Evolutionary conservation across 2,888 invertebrate genomes (phyloP), one percentile per base, ranked within the genome.

Genomic region (Cyrtodaria siliqua): DNA sequence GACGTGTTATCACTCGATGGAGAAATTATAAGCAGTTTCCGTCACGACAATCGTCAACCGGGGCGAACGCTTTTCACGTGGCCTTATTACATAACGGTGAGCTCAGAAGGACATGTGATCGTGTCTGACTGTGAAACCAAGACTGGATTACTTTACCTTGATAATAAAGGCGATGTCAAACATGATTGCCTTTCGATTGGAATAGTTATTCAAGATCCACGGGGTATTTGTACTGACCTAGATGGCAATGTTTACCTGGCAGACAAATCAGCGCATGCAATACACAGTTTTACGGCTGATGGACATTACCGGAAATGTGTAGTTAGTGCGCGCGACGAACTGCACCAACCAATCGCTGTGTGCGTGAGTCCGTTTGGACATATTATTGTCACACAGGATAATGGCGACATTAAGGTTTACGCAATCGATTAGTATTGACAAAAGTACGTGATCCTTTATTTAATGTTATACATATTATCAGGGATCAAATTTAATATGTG

Each of bases 311-410:
- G 74, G 66, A 77, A 74, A 42, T 68, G 79, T 47, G 75, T 86
- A 2, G 73, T 86, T 44, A 80, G 73, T 44, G 68, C 79, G n/a
- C 70, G 67, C 16, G 84, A 86, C 52, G 86, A 83, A 3, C 70
- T 86, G 9, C 63, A 71, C 42, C 83, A 82, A 59, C 86, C 86
- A 49, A 86, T 86, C 24, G 84, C 86, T 12, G 80, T 86, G 12
- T 84, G 86, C 75, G 79, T 86, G 38, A 86, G 86, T 75, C 86
- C 86, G 9, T 86, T 84, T 56, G 86, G 86, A 26, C 86, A 86
- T 53, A 74, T 86, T 9, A 83, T 86, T 47, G 83, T 86, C 14
- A 86, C 86, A 9, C 86, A 84, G 50, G 86, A 86, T 63, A 86
- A 86, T 24, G 86, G 86, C 16, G 86, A 86, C 50, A 79, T 86